Percentiles rank a stretch among this genome's conserved stretches.
Conservation (phyloP, 2,113 vertebrate species). For the Upupa epops region DNA sequence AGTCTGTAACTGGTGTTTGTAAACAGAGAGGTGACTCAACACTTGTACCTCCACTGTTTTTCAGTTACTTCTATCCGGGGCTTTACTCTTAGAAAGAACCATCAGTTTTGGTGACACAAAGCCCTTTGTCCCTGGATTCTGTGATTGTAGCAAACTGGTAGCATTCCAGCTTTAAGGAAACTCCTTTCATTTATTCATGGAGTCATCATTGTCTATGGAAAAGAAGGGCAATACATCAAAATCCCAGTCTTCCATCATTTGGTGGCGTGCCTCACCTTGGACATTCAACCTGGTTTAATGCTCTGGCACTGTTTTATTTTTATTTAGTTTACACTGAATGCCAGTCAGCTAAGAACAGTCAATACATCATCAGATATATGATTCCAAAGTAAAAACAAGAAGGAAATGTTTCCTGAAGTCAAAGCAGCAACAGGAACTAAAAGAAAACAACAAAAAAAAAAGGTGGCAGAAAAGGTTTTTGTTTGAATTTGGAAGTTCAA, state of each 20-base stretch:
- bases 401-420: not conserved
- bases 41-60: not conserved
- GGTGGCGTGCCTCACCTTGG: not conserved
- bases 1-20: not conserved
- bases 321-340: slow-evolving; percentile 18
- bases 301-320: slow-evolving; percentile 35
- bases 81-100: not conserved
- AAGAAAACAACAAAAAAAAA: not conserved
- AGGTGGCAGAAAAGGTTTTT: not conserved
- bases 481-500: not conserved
- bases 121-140: not conserved
- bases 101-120: not conserved
- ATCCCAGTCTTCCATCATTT: slow-evolving; percentile 11
- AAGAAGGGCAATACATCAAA: slow-evolving; percentile 32
- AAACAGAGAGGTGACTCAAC: not conserved
- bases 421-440: not conserved
- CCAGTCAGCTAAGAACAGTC: not conserved
- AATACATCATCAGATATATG: not conserved
- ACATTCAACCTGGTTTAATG: slow-evolving; percentile 18
- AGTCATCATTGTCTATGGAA: not conserved
- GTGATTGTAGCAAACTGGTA: not conserved
- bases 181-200: not conserved
- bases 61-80: not conserved
- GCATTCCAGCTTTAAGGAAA: not conserved
- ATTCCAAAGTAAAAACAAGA: not conserved